Evolutionary conservation across 2,113 vertebrate genomes (phyloP).

Genomic region (Gavialis gangeticus): DNA sequence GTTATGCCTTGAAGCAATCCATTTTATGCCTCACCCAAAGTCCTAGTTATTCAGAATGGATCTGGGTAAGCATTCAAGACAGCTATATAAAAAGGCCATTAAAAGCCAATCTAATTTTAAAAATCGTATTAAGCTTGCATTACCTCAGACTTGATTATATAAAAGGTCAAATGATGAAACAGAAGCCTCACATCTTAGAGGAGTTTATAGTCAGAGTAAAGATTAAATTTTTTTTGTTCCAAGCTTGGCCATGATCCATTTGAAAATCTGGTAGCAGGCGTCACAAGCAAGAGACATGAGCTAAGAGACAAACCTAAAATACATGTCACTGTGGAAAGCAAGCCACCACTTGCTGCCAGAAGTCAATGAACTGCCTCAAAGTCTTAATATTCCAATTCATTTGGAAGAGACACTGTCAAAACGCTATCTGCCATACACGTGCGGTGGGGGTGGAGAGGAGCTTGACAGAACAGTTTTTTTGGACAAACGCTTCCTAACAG

Average conservation of each 20-base stretch:
- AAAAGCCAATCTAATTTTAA: neutral
- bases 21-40: neutral
- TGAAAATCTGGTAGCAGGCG: neutral
- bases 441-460: neutral
- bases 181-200: conserved; percentile 32
- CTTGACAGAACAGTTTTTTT: neutral
- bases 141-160: conserved; percentile 11
- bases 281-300: neutral
- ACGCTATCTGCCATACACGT: neutral
- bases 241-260: neutral
- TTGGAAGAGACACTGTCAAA: neutral
- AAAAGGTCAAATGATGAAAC: conserved; percentile 57
- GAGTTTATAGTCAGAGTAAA: neutral
- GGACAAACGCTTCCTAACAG: neutral
- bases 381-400: neutral
- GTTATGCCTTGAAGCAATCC: neutral
- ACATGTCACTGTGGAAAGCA: neutral
- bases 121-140: neutral
- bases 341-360: neutral
- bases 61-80: rapidly evolving
- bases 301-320: neutral
- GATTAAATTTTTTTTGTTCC: conserved; percentile 24
- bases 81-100: neutral
- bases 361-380: neutral
- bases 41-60: neutral